These are phyloP conservation scores for Pyrrhia umbra DNA, from an alignment of 2,888 invertebrate genomes.

Conservation along the genomic window DNA sequence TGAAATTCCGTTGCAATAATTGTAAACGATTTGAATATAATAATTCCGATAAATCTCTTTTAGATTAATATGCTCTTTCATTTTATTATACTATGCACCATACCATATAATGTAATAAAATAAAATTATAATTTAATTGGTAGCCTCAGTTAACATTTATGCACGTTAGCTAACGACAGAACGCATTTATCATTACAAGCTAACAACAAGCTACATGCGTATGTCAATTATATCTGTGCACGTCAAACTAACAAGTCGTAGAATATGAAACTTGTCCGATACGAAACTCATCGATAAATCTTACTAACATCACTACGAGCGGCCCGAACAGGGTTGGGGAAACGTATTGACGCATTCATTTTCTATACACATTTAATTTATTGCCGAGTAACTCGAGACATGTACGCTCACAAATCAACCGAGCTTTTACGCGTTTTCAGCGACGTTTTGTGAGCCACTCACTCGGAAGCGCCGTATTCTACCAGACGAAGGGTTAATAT, in stretches of 20 bases:
- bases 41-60: not conserved
- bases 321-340: constrained; percentile 68
- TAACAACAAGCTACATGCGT: constrained; percentile 59
- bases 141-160: constrained; percentile 42
- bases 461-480: constrained; percentile 65
- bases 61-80: not conserved
- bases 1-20: not conserved
- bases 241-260: constrained; percentile 67
- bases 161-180: constrained; percentile 52
- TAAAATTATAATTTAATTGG: constrained; percentile 41
- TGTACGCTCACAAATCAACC: constrained; percentile 81
- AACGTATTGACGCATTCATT: constrained; percentile 82
- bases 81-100: not conserved
- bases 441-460: constrained; percentile 74
- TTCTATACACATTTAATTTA: constrained; percentile 85
- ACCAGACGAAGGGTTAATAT: constrained; percentile 69
- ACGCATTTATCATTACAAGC: constrained; percentile 60
- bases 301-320: constrained; percentile 76
- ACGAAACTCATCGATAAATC: constrained; percentile 79
- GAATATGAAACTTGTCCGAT: constrained; percentile 70
- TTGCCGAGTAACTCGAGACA: constrained; percentile 82
- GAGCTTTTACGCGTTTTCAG: constrained; percentile 77
- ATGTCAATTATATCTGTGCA: constrained; percentile 69
- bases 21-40: not conserved
- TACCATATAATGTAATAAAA: constrained; percentile 35